Percentiles rank a stretch among this genome's conserved stretches.
Conservation (phyloP, 2,113 vertebrate genomes). For the Phylloscopus trochiloides region DNA sequence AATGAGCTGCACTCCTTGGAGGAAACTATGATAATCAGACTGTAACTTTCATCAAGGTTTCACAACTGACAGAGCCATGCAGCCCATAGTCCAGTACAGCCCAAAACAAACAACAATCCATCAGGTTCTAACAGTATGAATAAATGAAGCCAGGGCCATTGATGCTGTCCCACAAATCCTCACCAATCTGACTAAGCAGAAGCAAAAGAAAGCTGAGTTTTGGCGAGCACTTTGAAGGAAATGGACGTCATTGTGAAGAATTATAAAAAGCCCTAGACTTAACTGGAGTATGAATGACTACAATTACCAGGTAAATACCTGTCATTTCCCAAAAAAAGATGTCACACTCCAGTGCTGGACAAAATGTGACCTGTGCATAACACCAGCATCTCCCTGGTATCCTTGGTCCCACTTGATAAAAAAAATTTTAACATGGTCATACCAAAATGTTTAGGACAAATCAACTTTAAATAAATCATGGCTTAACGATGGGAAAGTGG, state of each 20-base stretch:
- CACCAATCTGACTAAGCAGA: neutral
- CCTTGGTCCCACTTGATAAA: neutral
- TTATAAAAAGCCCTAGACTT: no score
- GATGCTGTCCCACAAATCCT: neutral
- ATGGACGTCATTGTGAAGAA: neutral
- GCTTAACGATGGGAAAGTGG: neutral
- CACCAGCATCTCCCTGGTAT: neutral
- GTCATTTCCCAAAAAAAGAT: neutral
- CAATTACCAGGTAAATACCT: neutral
- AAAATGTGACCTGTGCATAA: neutral
- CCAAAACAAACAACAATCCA: neutral
- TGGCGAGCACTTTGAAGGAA: neutral
- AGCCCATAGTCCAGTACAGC: neutral
- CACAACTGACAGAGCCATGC: neutral
- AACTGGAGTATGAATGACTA: neutral
- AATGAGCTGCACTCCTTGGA: neutral
- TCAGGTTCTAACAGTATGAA: neutral
- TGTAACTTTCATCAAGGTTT: neutral
- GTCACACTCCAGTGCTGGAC: neutral
- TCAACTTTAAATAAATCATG: neutral
- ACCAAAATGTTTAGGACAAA: neutral
- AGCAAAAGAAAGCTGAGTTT: neutral
- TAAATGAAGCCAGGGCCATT: neutral
- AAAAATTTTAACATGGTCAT: neutral
- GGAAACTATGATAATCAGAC: neutral